Evolutionary conservation across 2,888 invertebrate species (phyloP), one percentile per base, ranked within the genome.

Genomic region (Andrena praecox): DNA sequence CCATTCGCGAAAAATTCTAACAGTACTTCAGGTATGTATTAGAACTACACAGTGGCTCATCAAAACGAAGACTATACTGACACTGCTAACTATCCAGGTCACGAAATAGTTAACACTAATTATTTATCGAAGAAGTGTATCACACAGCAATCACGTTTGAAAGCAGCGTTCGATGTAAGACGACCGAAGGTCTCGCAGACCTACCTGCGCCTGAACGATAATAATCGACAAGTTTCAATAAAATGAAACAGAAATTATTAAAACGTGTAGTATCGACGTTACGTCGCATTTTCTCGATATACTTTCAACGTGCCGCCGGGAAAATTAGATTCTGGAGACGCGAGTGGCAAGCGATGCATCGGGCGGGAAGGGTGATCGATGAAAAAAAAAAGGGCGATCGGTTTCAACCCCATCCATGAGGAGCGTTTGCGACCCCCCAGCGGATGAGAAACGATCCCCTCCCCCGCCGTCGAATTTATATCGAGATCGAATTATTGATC

Each of bases 401-500:
- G 89, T 89, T 90, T 91, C 91, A 91, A 91, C 91, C 91, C 91
- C 90, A 91, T 91, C 91, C 87, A 85, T 85, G 85, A 81, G 75
- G 67, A 79, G 82, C 85, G 85, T 88, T 83, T 84, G 86, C 86
- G 80, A 84, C 84, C 88, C 84, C 88, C 87, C 87, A 86, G 76
- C 85, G 88, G 89, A 89, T 90, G 89, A 90, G 88, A 89, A 90
- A 90, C 89, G 89, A 90, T 87, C 90, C 90, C 91, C 83, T 76
- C 83, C 59, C 77, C 81, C 87, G 78, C 82, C 87, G 88, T 87
- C 89, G 90, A 92, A 93, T 93, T 92, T 93, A 92, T 93, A 92
- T 93, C 92, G 89, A 89, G 92, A 92, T 92, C 92, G 91, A 91
- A 91, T 92, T 93, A 93, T 93, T 92, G 93, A 93, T 93, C 93